Percentiles rank a stretch among this genome's conserved stretches.
Conservation (phyloP, 1,140 invertebrate genomes). For the Drosophila hydei region DNA sequence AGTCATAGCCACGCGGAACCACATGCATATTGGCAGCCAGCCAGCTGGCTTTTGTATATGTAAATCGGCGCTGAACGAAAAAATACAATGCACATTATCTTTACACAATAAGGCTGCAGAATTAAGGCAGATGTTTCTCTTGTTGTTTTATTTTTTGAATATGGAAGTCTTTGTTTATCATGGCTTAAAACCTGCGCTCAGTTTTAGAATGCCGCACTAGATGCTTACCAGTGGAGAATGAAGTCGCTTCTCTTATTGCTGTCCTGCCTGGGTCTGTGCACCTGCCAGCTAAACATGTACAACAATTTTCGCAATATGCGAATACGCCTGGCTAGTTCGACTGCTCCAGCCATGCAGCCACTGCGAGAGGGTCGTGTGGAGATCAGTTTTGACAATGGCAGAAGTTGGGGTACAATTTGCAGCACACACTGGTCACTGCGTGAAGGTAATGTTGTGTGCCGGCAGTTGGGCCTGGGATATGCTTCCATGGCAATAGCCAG, state of each 20-base stretch:
- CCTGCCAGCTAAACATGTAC: conserved; percentile 41
- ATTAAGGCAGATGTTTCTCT: conserved; percentile 41
- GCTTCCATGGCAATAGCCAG: conserved; percentile 87
- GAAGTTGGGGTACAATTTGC: conserved; percentile 92
- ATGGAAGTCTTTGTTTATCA: conserved; percentile 28
- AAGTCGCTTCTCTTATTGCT: conserved; percentile 27
- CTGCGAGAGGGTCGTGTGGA: conserved; percentile 83
- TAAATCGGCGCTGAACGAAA: conserved; percentile 56
- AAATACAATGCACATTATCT: conserved; percentile 76
- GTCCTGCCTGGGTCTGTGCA: conserved; percentile 2
- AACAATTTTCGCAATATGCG: conserved; percentile 71
- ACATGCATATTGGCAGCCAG: conserved; percentile 22
- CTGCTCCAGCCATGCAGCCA: neutral
- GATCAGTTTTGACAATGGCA: conserved; percentile 86
- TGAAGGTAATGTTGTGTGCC: conserved; percentile 93
- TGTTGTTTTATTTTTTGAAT: conserved; percentile 1
- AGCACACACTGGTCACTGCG: conserved; percentile 93
- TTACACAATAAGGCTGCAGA: conserved; percentile 42
- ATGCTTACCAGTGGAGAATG: conserved; percentile 33
- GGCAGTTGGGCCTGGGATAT: conserved; percentile 89
- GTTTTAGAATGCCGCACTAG: conserved; percentile 10
- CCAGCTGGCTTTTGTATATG: conserved; percentile 66
- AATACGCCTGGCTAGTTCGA: conserved; percentile 53
- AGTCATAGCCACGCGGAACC: neutral
- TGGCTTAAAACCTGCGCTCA: conserved; percentile 55